Conservation (phyloP, 2,113 vertebrate genomes). For the Takifugu bimaculatus region DNA sequence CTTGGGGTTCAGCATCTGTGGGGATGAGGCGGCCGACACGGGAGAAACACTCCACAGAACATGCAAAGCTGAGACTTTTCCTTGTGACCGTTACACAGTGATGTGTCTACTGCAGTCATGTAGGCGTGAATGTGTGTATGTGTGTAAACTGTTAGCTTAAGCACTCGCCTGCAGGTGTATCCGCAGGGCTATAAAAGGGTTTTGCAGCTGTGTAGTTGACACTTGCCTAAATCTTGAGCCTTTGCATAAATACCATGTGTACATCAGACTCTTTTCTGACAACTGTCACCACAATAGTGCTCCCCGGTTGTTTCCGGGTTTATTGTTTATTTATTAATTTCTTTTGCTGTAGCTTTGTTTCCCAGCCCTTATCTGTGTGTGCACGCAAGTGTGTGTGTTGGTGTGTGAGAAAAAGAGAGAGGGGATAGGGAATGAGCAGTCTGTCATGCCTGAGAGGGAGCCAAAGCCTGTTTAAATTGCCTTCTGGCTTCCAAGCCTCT, state of each 20-base stretch:
- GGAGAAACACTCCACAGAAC: too few relatives aligned
- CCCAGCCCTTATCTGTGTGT: slow-evolving; percentile 47
- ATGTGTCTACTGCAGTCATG: slow-evolving; percentile 27
- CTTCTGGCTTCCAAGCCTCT: slow-evolving; percentile 74
- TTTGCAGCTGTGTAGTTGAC: slow-evolving; percentile 41
- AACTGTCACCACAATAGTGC: slow-evolving; percentile 58
- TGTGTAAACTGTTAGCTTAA: slow-evolving; percentile 10
- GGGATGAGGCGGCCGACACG: too few relatives aligned
- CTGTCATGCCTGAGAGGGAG: slow-evolving; percentile 75
- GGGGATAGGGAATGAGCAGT: slow-evolving; percentile 66
- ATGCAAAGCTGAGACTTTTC: not conserved
- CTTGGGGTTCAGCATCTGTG: too few relatives aligned
- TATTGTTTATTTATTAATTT: slow-evolving; percentile 57
- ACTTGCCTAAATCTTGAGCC: slow-evolving; percentile 30
- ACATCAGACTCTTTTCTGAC: slow-evolving; percentile 47
- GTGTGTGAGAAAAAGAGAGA: slow-evolving; percentile 7
- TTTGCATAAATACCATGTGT: slow-evolving; percentile 58
- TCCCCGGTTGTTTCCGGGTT: slow-evolving; percentile 61
- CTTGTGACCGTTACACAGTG: slow-evolving; percentile 1
- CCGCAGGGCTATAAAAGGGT: slow-evolving; percentile 42
- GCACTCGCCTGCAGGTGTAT: slow-evolving; percentile 21
- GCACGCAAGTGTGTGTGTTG: slow-evolving; percentile 7
- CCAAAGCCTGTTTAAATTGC: slow-evolving; percentile 76
- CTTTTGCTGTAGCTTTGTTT: slow-evolving; percentile 65
- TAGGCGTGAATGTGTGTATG: not conserved